Base-by-base conservation (phyloP, 2,113 vertebrate genomes). In the Saguinus midas region DNA sequence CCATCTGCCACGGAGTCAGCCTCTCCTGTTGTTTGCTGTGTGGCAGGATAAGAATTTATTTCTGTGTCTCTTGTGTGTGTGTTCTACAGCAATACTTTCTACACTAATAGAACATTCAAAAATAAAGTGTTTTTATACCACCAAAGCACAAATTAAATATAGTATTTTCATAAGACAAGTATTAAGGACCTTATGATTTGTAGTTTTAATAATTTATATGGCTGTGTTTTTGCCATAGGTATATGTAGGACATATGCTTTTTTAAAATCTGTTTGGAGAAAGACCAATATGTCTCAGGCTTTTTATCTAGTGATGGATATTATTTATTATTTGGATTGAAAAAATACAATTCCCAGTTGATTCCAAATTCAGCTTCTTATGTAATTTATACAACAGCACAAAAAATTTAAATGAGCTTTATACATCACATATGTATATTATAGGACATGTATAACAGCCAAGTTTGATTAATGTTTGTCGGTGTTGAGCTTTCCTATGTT, bases 301-400 rank as follows among this genome's bases (percentile, higher is more conserved):
- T 94, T 95, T 61, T 83, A 64, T 4, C 64, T 94, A 64, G 55
- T 40, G 55, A 25, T 64, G 1, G 58, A 32, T 89, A 18, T 23
- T 52, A 20, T 75, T 90, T 96, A 6, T 0, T 0, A 48, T 70
- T 83, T 32, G 55, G 52, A 32, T 3, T 93, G 13, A 70, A 81
- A 90, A 92, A 97, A 52, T 87, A 6, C 45, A 21, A 18, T 8
- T 84, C 82, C 9, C 96, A 80, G 2, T 78, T 96, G 91, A 52
- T 89, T 97, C 64, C 64, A 94, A 6, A 95, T 87, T 87, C 58
- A 92, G 29, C 29, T 96, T 82, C 48, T 90, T 91, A 95, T 14
- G 20, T 83, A 32, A 64, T 97, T 32, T 90, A 7, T 16, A 11
- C 18, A 80, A 72, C 6, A 87, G 14, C n/a, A 40, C 72, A 73